Evolutionary conservation across 2,113 vertebrate genomes (phyloP).

Genomic region (Heterocephalus glaber): DNA sequence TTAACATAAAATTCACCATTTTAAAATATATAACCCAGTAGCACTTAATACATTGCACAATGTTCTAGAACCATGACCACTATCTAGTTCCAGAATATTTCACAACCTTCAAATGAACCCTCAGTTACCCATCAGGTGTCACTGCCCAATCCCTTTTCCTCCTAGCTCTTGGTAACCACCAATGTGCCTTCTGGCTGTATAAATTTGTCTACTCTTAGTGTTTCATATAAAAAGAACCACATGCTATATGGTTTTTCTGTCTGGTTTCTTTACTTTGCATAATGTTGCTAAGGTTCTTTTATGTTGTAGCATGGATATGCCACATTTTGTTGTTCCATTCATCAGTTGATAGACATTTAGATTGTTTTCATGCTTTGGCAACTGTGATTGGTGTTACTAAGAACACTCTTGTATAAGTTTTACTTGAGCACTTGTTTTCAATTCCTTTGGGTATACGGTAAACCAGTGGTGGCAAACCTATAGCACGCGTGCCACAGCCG

Average conservation of each 20-base stretch:
- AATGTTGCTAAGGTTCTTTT: not conserved
- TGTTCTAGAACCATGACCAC: not conserved
- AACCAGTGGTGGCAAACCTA: not conserved
- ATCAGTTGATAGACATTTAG: not conserved
- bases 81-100: not conserved
- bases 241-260: not conserved
- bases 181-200: not conserved
- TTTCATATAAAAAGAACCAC: not conserved
- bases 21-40: not conserved
- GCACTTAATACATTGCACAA: not conserved
- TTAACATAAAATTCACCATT: not conserved
- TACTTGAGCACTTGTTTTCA: not conserved
- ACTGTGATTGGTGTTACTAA: not conserved
- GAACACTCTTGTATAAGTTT: not conserved
- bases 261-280: not conserved
- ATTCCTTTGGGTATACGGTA: not conserved
- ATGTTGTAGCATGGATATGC: rapidly evolving
- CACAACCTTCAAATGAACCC: not conserved
- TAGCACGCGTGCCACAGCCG: not conserved
- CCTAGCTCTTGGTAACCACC: not conserved
- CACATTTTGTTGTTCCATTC: not conserved
- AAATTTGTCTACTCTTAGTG: not conserved
- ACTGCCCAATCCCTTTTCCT: not conserved
- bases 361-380: not conserved
- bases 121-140: not conserved